A percentile compares a stretch with the other conserved stretches of the same genome.
Evolutionary conservation across 2,888 invertebrate species (phyloP).

Genomic region (Acrobasis suavella): DNA sequence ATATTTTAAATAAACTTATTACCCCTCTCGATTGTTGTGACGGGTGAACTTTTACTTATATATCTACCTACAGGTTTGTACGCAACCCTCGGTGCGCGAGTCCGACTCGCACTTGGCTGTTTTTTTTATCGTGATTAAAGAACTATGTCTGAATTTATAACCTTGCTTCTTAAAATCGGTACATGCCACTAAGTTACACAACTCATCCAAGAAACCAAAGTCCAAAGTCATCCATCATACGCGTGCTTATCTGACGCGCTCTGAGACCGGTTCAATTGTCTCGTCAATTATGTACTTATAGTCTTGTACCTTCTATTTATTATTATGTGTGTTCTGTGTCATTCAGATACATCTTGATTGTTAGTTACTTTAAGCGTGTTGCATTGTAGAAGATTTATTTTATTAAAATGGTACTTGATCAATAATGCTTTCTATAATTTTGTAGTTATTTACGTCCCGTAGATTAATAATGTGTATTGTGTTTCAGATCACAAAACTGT

Average conservation of each 20-base stretch:
- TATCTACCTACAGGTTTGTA: too few species aligned
- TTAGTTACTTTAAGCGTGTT: not conserved
- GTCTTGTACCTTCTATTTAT: too few species aligned
- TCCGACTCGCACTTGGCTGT: too few species aligned
- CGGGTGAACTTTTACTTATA: too few species aligned
- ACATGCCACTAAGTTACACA: not conserved
- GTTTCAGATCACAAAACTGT: slow-evolving; percentile 16
- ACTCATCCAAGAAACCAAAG: not conserved
- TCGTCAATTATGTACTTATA: not conserved
- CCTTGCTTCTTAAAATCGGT: too few species aligned
- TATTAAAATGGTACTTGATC: not conserved
- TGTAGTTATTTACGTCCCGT: not conserved
- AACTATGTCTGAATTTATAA: too few species aligned
- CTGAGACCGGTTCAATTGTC: not conserved
- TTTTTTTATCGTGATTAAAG: too few species aligned
- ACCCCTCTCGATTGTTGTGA: too few species aligned
- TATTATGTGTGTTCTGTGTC: not conserved
- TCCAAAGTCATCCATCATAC: not conserved
- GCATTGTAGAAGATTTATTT: not conserved
- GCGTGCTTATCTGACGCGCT: not conserved
- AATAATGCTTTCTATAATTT: not conserved
- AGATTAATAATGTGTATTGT: not conserved
- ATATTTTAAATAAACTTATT: too few species aligned
- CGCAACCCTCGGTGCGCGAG: too few species aligned
- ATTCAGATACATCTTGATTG: not conserved